Percentiles rank a stretch among this genome's conserved stretches.
These are phyloP conservation scores for Oncorhynchus kisutch DNA, from an alignment of 2,113 vertebrate genomes.

Conservation along the genomic window DNA sequence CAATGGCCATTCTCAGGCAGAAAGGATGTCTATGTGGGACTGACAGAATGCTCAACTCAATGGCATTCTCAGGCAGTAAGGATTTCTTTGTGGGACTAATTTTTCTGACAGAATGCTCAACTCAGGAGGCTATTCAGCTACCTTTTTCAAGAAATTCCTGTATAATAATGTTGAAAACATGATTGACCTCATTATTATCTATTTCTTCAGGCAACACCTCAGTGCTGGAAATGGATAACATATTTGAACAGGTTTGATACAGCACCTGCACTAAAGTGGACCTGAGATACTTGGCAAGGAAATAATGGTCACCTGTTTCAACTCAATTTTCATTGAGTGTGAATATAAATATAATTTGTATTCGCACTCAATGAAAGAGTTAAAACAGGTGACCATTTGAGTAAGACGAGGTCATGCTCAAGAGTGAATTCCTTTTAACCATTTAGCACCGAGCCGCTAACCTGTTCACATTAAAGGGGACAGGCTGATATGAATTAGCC, in stretches of 20 bases:
- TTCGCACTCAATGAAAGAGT: no score
- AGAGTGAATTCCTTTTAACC: not conserved
- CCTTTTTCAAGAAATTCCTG: conserved; percentile 42
- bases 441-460: conserved; percentile 38
- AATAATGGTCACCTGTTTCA: no score
- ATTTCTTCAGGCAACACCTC: conserved; percentile 38
- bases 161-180: conserved; percentile 37
- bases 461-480: conserved; percentile 11
- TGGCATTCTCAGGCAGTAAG: conserved; percentile 46
- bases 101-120: conserved; percentile 60
- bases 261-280: not conserved
- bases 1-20: conserved; percentile 54
- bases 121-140: conserved; percentile 40
- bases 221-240: not conserved
- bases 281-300: no score
- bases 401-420: not conserved
- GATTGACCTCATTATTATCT: conserved; percentile 43
- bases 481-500: conserved; percentile 49
- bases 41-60: conserved; percentile 48
- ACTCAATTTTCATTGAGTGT: no score
- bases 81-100: conserved; percentile 46
- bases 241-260: not conserved
- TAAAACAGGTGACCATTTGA: not conserved
- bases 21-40: conserved; percentile 38
- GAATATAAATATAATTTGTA: no score